These are phyloP conservation scores for Chrysolina oricalcia DNA, from an alignment of 2,888 invertebrate species.

Conservation along the genomic window DNA sequence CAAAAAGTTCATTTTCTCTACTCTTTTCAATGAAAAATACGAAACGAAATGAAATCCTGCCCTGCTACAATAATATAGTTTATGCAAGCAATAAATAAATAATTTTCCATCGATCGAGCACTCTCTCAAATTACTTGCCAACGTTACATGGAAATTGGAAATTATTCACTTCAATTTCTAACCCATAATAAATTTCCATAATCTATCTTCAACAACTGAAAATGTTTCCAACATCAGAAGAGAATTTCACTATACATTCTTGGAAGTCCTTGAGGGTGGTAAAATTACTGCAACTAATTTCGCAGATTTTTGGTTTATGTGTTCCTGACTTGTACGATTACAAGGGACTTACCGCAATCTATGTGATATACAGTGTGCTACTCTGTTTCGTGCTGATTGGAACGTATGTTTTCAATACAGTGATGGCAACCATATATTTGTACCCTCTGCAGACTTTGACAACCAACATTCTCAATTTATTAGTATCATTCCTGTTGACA, in stretches of 20 bases:
- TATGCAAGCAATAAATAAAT: too few species aligned
- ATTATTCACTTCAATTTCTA: not conserved
- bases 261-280: conserved; percentile 41
- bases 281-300: conserved; percentile 40
- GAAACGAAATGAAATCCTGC: too few species aligned
- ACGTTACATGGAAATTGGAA: not conserved
- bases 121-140: not conserved
- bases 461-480: not conserved
- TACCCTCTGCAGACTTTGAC: not conserved
- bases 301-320: conserved; percentile 35
- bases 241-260: not conserved
- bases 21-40: not conserved
- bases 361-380: conserved; percentile 36
- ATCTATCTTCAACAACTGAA: not conserved
- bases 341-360: conserved; percentile 43
- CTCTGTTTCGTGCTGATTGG: conserved; percentile 29
- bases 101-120: not conserved
- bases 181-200: too few species aligned
- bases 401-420: not conserved
- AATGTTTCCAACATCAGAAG: not conserved
- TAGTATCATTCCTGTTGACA: not conserved
- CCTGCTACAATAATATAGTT: too few species aligned
- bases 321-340: conserved; percentile 48
- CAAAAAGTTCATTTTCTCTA: not conserved
- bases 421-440: not conserved